Base-by-base conservation (phyloP, 2,888 invertebrate species). In the Ypsolopha sequella region DNA sequence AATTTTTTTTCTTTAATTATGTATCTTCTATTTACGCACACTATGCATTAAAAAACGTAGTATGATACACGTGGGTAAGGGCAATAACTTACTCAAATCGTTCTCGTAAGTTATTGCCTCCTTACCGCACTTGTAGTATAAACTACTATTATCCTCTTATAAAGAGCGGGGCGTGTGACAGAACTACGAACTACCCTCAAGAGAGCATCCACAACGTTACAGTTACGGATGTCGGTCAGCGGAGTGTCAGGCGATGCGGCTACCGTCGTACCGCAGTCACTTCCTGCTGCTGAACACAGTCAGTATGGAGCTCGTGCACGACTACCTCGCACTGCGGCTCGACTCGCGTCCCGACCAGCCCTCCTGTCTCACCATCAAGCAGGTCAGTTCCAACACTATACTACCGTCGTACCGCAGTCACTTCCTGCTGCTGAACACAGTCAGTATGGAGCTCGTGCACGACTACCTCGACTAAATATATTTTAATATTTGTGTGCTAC, bases 391-490 rank as follows among this genome's bases (percentile, higher is more conserved):
- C 7, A 43, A 43, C 44, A 43, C n/a, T n/a, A n/a, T 10, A 54
- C 84, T 98, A 57, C 98, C 97, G 0, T 93, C 95, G 1, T 96
- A 96, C 81, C 89, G 93, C 60, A 90, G 93, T 39, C 91, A 93
- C 55, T 98, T 96, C 80, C 88, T 97, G 51, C 95, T 97, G 73
- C 88, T 98, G 11, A 91, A 94, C 54, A 90, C 93, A 50, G 91
- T 97, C 50, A 95, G 96, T 33, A 80, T 98, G 65, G 96, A 97
- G 76, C 92, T 97, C n/a, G 92, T 96, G 56, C 95, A 97, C 68
- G 97, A 98, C 77, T 97, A 96, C 81, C 85, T 98, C 44, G 85
- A n/a, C 24, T 24, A 24, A 24, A 24, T 24, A 24, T 24, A n/a
- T n/a, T n/a, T n/a, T n/a, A n/a, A n/a, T n/a, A n/a, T n/a, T n/a